Percentiles rank a stretch among this genome's conserved stretches.
Conservation (phyloP, 1,140 invertebrate species). For the silkworm (Bombyx mori) region DNA sequence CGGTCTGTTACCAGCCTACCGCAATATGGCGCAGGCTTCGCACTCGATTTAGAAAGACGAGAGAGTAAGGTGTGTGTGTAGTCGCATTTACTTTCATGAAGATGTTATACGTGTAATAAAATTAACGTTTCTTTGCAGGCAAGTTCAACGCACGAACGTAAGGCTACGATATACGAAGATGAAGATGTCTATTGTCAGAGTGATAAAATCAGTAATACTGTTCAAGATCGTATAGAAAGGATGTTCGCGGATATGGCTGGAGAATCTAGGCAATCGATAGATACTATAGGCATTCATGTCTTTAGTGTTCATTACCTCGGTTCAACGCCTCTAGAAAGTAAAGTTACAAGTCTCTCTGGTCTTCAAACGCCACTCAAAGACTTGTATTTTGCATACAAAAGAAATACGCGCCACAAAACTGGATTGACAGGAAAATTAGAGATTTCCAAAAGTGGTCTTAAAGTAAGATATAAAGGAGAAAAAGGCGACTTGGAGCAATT, state of each 20-base stretch:
- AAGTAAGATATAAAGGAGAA: conserved; percentile 74
- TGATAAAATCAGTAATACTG: conserved; percentile 75
- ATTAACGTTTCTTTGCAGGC: too few species aligned
- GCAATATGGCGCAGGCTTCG: conserved; percentile 34
- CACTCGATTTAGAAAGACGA: conserved; percentile 57
- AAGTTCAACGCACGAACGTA: too few species aligned
- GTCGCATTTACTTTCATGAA: not conserved
- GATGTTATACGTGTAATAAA: too few species aligned
- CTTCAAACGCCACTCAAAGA: conserved; percentile 85
- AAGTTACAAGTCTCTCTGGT: conserved; percentile 85
- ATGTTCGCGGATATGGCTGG: conserved; percentile 87
- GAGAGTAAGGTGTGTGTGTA: conserved; percentile 41
- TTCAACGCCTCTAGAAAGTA: conserved; percentile 80
- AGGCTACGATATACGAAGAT: conserved; percentile 50
- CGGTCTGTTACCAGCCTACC: conserved; percentile 53
- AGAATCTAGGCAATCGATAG: conserved; percentile 67
- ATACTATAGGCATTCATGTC: conserved; percentile 68
- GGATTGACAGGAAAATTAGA: conserved; percentile 74
- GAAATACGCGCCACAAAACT: conserved; percentile 62
- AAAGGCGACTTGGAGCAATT: conserved; percentile 73
- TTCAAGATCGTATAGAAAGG: conserved; percentile 87
- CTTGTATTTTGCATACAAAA: conserved; percentile 80
- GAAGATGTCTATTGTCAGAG: conserved; percentile 52
- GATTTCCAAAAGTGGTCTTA: conserved; percentile 78
- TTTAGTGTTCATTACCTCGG: conserved; percentile 88